Percentiles rank a stretch among this genome's conserved stretches.
phyloP scores from a whole-genome alignment of 2,888 invertebrate genomes.

The Drepanosiphum platanoidis region DNA sequence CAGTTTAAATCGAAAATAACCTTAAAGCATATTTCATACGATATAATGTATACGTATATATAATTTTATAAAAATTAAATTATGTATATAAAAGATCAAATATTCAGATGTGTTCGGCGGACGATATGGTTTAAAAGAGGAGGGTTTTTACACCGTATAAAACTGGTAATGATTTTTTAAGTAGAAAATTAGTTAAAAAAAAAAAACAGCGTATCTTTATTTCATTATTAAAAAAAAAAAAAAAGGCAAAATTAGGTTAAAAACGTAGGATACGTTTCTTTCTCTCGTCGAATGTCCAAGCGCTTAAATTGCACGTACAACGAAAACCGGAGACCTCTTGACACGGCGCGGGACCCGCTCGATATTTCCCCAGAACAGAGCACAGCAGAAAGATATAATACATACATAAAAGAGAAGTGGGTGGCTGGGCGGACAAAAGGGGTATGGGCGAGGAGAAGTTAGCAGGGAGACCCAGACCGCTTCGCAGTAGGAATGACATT shows the following conservation, averaged over 20 bases:
- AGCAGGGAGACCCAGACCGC: slow-evolving; percentile 57
- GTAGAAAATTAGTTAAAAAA: not conserved
- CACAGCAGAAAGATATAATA: slow-evolving; percentile 46
- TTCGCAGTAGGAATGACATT: slow-evolving; percentile 62
- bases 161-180: not conserved
- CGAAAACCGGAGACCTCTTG: slow-evolving; percentile 52
- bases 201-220: not conserved
- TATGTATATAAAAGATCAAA: too few species aligned
- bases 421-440: slow-evolving; percentile 47
- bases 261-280: slow-evolving; percentile 36
- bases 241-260: not conserved
- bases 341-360: slow-evolving; percentile 54
- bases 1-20: too few species aligned
- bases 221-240: too few species aligned
- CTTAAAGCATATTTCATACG: too few species aligned
- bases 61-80: too few species aligned
- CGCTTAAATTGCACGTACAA: slow-evolving; percentile 36
- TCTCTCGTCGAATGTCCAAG: not conserved
- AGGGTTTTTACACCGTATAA: not conserved
- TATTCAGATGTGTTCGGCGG: not conserved
- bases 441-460: slow-evolving; percentile 31
- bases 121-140: not conserved
- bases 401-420: slow-evolving; percentile 60
- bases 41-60: too few species aligned
- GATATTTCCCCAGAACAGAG: slow-evolving; percentile 57